Evolutionary conservation across 2,888 invertebrate species (phyloP).

Genomic region (Mythimna ferrago): DNA sequence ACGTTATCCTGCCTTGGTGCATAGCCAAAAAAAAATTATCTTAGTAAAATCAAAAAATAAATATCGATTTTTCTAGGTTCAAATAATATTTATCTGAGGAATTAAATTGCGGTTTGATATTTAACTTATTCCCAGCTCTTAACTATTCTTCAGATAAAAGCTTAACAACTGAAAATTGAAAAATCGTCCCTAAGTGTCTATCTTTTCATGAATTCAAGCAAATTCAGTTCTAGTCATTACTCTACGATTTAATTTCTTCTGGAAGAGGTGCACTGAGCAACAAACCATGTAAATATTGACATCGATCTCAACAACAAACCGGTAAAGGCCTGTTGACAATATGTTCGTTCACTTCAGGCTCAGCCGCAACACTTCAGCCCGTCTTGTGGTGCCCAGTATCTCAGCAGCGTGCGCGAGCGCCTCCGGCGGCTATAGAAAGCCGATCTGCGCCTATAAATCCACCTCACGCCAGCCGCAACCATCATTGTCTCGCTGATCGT

Average conservation of each 20-base stretch:
- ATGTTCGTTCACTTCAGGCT: constrained; percentile 12
- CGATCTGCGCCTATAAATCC: constrained; percentile 83
- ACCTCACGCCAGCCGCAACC: constrained; percentile 73
- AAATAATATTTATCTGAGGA: not conserved
- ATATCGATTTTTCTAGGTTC: not conserved
- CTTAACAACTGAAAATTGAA: not conserved
- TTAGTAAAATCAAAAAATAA: not conserved
- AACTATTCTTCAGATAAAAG: not conserved
- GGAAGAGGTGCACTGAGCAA: not conserved
- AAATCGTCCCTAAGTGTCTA: not conserved
- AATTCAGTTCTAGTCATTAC: not conserved
- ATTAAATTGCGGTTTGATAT: no score
- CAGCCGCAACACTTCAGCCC: constrained; percentile 17
- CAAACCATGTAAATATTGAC: constrained; percentile 24
- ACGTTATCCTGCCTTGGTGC: not conserved
- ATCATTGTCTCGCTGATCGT: constrained; percentile 85
- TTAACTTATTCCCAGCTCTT: not conserved
- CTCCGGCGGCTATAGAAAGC: constrained; percentile 81
- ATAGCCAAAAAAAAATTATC: not conserved
- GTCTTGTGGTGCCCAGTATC: constrained; percentile 41
- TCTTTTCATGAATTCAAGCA: not conserved
- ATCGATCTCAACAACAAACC: constrained; percentile 11
- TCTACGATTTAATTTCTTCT: not conserved
- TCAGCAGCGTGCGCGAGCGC: constrained; percentile 55
- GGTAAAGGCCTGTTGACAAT: constrained; percentile 8